phyloP scores from a whole-genome alignment of 2,888 invertebrate genomes.

The Panopea generosa region DNA sequence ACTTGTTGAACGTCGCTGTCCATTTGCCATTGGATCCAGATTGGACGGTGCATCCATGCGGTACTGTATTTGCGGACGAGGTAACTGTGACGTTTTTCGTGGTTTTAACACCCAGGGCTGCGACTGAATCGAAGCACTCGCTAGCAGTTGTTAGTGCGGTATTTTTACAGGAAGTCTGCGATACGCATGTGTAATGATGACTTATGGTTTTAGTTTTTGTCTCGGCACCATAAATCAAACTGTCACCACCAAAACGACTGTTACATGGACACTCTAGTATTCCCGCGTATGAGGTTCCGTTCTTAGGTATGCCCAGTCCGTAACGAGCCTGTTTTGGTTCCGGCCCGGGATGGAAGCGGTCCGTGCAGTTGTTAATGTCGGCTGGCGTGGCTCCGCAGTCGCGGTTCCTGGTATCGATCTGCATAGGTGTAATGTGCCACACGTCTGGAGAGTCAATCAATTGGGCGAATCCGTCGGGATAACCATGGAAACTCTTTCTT shows the following conservation, averaged over 20 bases:
- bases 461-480: slow-evolving; percentile 54
- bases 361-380: slow-evolving; percentile 52
- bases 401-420: slow-evolving; percentile 58
- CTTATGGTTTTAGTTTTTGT: slow-evolving; percentile 40
- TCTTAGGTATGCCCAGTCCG: slow-evolving; percentile 50
- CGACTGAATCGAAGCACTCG: slow-evolving; percentile 44
- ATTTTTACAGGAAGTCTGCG: slow-evolving; percentile 35
- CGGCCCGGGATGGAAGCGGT: slow-evolving; percentile 33
- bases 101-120: slow-evolving; percentile 29
- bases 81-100: slow-evolving; percentile 38
- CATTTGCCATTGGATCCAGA: slow-evolving; percentile 11
- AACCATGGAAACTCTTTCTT: slow-evolving; percentile 60
- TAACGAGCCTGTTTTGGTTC: slow-evolving; percentile 55
- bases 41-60: slow-evolving; percentile 43
- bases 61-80: slow-evolving; percentile 23
- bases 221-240: slow-evolving; percentile 43
- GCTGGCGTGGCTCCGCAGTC: slow-evolving; percentile 55
- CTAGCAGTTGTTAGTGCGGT: background rate
- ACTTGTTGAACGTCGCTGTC: slow-evolving; percentile 34
- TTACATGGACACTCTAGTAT: slow-evolving; percentile 59
- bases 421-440: slow-evolving; percentile 64
- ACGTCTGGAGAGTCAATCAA: slow-evolving; percentile 56
- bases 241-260: slow-evolving; percentile 54
- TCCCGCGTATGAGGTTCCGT: slow-evolving; percentile 46
- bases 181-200: slow-evolving; percentile 40